These are phyloP conservation scores for Malacoraja senta DNA, from an alignment of 2,797 vertebrate genomes.

Conservation along the genomic window DNA sequence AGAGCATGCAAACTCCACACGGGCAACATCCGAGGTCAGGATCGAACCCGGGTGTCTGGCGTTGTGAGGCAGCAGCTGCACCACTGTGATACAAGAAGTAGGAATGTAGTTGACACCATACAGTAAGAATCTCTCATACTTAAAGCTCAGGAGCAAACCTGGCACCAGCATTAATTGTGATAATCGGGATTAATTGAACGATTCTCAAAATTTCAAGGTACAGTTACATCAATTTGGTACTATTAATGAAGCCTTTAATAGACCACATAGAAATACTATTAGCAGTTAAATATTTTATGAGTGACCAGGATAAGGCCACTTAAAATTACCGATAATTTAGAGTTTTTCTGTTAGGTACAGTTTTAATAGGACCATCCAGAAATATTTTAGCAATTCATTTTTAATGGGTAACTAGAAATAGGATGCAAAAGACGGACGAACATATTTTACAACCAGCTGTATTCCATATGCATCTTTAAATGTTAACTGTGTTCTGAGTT, in stretches of 20 bases:
- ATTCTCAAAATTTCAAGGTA: neutral
- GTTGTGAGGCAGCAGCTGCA: no score
- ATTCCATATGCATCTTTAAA: neutral
- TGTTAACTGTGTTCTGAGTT: neutral
- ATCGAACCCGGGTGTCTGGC: no score
- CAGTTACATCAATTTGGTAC: neutral
- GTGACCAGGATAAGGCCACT: neutral
- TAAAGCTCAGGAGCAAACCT: neutral
- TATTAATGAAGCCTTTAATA: neutral
- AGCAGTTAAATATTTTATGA: slow-evolving; percentile 26
- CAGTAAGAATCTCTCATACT: neutral
- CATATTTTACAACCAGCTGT: neutral
- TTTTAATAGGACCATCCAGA: neutral
- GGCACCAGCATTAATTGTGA: neutral
- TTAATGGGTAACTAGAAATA: slow-evolving; percentile 18
- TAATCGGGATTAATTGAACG: neutral
- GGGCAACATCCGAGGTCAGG: no score
- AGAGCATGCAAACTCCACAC: no score
- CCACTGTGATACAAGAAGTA: neutral
- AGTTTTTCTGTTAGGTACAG: neutral
- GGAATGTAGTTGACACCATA: no score
- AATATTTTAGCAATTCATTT: slow-evolving; percentile 7
- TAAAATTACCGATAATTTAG: slow-evolving; percentile 24
- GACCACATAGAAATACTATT: neutral
- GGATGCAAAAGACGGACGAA: neutral